Evolutionary conservation across 2,113 vertebrate species (phyloP).

Genomic region (Dromiciops gliroides): DNA sequence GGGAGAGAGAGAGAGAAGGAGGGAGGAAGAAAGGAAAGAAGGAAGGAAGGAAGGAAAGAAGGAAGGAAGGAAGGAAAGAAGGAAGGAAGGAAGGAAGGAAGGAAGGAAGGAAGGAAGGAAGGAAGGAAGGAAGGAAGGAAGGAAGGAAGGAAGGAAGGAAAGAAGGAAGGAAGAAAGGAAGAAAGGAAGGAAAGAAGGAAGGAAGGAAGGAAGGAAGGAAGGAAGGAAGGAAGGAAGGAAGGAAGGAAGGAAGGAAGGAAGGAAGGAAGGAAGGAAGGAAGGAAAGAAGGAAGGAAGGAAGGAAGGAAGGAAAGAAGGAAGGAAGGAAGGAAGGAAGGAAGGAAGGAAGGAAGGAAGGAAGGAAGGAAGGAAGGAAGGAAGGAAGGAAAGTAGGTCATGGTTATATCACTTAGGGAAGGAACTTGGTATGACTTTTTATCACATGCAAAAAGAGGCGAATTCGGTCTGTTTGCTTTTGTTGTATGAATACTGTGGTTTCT

Average conservation of each 20-base stretch:
- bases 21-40: background rate
- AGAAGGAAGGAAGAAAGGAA: no score
- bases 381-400: background rate
- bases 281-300: no score
- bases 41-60: no score
- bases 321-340: no score
- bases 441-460: background rate
- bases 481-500: background rate
- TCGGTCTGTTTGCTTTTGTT: background rate
- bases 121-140: background rate
- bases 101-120: no score
- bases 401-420: background rate
- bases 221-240: background rate
- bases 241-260: no score
- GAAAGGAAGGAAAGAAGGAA: no score
- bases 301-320: no score
- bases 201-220: no score
- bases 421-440: background rate
- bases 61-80: background rate
- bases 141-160: no score
- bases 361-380: no score
- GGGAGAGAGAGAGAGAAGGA: background rate
- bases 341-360: no score
- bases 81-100: background rate
- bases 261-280: background rate